Conservation (phyloP, 2,888 invertebrate genomes). For the Pseudolycoriella hygida region DNA sequence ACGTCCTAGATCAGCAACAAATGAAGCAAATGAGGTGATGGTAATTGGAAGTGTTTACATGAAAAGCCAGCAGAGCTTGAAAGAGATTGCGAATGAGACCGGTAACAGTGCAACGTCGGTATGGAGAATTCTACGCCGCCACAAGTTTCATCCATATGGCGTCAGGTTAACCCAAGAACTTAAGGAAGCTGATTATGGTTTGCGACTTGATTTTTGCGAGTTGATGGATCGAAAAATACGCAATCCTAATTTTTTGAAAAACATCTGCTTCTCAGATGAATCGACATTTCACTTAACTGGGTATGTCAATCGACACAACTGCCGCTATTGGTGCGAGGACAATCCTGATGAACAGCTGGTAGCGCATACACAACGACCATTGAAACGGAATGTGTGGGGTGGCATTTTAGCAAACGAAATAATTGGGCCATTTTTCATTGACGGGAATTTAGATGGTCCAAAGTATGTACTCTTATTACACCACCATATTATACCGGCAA, state of each 20-base stretch:
- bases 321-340: background rate
- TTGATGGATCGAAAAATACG: background rate
- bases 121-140: no score
- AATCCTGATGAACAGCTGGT: background rate
- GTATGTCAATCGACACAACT: background rate
- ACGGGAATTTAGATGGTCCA: no score
- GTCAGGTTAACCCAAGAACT: no score
- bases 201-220: background rate
- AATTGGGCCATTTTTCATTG: no score
- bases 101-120: background rate
- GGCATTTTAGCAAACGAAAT: background rate
- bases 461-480: no score
- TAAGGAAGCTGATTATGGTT: background rate
- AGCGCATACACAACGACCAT: constrained; percentile 4
- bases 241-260: background rate
- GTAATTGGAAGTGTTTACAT: background rate
- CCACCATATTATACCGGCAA: no score
- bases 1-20: background rate
- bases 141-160: no score
- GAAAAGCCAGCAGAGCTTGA: no score
- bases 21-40: no score
- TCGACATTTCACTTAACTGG: background rate
- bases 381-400: background rate
- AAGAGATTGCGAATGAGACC: background rate
- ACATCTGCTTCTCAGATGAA: background rate